A percentile compares a stretch with the other conserved stretches of the same genome.
Conservation (phyloP, 2,888 invertebrate species). For the Drosophila emarginata region DNA sequence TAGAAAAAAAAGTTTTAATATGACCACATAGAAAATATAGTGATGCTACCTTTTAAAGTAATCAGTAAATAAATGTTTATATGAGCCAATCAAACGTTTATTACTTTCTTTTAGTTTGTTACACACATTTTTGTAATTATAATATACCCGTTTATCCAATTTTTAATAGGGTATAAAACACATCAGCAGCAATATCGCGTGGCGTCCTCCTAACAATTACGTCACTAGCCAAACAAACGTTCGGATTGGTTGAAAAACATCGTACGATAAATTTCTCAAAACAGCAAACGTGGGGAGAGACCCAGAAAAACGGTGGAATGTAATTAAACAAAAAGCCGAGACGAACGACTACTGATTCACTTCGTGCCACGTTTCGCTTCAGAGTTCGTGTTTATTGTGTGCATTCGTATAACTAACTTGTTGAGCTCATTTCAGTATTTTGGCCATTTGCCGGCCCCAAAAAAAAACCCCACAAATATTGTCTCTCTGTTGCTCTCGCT, state of each 20-base stretch:
- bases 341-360: slow-evolving; percentile 44
- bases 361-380: slow-evolving; percentile 63
- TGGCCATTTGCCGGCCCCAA: slow-evolving; percentile 41
- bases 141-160: background rate
- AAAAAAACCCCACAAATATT: slow-evolving; percentile 2
- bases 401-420: slow-evolving; percentile 51
- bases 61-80: background rate
- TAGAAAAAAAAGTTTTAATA: no score
- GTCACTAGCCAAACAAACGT: slow-evolving; percentile 77
- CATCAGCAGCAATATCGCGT: slow-evolving; percentile 47
- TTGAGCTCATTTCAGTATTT: slow-evolving; percentile 52
- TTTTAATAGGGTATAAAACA: background rate
- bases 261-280: slow-evolving; percentile 81
- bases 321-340: slow-evolving; percentile 48
- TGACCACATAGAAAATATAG: background rate
- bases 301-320: slow-evolving; percentile 60
- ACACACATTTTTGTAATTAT: background rate
- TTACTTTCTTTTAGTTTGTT: background rate
- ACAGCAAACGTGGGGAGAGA: slow-evolving; percentile 60
- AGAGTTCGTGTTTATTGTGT: slow-evolving; percentile 14
- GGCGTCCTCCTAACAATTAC: slow-evolving; percentile 72
- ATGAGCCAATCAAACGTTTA: no score
- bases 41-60: background rate
- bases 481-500: slow-evolving; percentile 4
- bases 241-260: slow-evolving; percentile 81